A percentile compares a stretch with the other conserved stretches of the same genome.
Conservation (phyloP, 2,888 invertebrate genomes). For the Hydropsyche betteni region DNA sequence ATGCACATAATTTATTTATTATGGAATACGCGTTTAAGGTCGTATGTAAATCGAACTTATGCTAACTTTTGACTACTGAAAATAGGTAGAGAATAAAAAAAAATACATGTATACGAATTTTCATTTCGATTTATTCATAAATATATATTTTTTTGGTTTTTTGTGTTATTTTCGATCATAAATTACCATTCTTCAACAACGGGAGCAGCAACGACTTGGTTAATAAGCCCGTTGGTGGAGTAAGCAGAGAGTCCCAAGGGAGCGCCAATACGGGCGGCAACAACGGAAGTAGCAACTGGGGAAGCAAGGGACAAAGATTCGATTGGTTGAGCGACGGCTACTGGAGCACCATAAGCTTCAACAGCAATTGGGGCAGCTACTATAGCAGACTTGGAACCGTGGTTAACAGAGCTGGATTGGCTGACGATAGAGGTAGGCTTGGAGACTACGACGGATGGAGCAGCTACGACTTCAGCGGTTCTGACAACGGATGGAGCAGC, state of each 20-base stretch:
- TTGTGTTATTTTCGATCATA: not conserved
- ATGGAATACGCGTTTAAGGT: constrained; percentile 29
- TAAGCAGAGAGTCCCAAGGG: constrained; percentile 32
- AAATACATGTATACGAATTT: constrained; percentile 14
- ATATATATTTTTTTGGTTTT: constrained; percentile 18
- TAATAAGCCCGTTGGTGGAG: constrained; percentile 47
- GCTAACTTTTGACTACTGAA: constrained; percentile 7
- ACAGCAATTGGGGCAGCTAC: constrained; percentile 51
- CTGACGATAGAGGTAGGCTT: constrained; percentile 51
- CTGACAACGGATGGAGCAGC: constrained; percentile 52
- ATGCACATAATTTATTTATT: constrained; percentile 24
- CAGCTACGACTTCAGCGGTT: constrained; percentile 44
- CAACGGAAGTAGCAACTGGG: constrained; percentile 29
- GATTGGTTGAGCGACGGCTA: constrained; percentile 23
- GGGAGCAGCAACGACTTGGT: constrained; percentile 45
- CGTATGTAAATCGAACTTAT: constrained; percentile 11
- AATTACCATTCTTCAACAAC: constrained; percentile 49
- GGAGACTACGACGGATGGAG: constrained; percentile 53
- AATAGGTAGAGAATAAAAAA: constrained; percentile 28
- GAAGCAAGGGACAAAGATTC: constrained; percentile 36
- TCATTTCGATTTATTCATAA: constrained; percentile 27
- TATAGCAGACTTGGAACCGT: constrained; percentile 52
- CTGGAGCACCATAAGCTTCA: constrained; percentile 43
- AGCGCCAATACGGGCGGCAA: constrained; percentile 19
- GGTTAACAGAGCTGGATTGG: constrained; percentile 54